Conservation (phyloP, 1,140 invertebrate species). For the Caerostris darwini region DNA sequence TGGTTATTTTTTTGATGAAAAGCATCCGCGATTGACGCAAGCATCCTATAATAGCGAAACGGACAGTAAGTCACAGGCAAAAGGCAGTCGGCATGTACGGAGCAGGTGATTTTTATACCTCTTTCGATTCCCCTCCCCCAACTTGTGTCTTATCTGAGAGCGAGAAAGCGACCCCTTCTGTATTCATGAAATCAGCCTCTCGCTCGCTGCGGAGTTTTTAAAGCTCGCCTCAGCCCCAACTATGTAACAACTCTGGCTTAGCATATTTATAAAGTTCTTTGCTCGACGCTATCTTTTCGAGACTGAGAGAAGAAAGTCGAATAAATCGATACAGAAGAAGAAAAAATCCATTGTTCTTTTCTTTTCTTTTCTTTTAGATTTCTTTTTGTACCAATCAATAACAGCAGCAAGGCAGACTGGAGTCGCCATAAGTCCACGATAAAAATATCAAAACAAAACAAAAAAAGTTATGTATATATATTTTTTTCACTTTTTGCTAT, state of each 20-base stretch:
- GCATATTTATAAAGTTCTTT: constrained; percentile 24
- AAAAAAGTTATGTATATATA: no score
- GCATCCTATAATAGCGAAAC: no score
- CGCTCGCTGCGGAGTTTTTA: neutral
- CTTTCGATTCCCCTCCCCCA: no score
- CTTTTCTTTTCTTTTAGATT: no score
- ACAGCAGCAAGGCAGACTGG: neutral
- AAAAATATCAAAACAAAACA: neutral
- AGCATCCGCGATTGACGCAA: no score
- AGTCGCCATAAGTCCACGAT: neutral
- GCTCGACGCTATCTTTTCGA: neutral
- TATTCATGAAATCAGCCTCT: constrained; percentile 27
- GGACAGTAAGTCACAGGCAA: no score
- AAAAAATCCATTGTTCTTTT: neutral
- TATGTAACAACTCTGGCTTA: neutral
- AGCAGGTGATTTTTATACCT: no score
- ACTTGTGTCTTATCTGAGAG: no score
- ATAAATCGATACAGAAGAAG: constrained; percentile 11
- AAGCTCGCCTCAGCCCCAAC: neutral
- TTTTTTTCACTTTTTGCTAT: neutral
- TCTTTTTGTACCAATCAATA: neutral
- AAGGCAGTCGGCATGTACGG: no score
- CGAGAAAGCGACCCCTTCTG: neutral
- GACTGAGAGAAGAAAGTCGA: neutral
- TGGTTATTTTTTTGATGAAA: no score